phyloP scores from a whole-genome alignment of 2,888 invertebrate genomes.

The Perizoma flavofasciatum region DNA sequence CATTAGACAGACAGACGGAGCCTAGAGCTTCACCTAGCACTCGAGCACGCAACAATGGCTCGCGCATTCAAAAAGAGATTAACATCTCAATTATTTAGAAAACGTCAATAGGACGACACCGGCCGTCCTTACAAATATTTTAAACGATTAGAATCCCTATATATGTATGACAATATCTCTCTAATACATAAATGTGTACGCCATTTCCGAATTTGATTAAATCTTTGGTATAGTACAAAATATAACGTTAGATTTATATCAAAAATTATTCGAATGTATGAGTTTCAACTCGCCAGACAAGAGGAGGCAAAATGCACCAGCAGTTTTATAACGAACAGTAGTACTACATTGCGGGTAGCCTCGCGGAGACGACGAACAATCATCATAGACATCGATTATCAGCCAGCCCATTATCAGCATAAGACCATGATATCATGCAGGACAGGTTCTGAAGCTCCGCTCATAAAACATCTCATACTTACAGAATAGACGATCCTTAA shows the following conservation, averaged over 20 bases:
- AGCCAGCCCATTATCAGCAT: no score
- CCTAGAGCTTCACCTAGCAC: background rate
- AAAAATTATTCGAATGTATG: slow-evolving; percentile 37
- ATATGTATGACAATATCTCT: slow-evolving; percentile 32
- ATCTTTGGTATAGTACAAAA: slow-evolving; percentile 59
- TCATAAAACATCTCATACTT: slow-evolving; percentile 4
- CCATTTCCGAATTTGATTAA: slow-evolving; percentile 54
- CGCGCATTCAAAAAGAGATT: slow-evolving; percentile 24
- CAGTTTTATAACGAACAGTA: background rate
- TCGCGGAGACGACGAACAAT: no score
- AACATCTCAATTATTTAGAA: slow-evolving; percentile 26
- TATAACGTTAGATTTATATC: slow-evolving; percentile 39
- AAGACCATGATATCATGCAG: background rate
- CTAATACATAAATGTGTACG: slow-evolving; percentile 38
- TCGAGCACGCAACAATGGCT: slow-evolving; percentile 18
- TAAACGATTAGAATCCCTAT: slow-evolving; percentile 21
- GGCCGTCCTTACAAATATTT: slow-evolving; percentile 24
- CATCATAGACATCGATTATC: no score
- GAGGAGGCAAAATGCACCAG: slow-evolving; percentile 26
- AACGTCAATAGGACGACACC: slow-evolving; percentile 28
- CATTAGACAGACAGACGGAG: slow-evolving; percentile 9
- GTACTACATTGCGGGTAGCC: no score
- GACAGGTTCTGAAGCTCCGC: background rate
- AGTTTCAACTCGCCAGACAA: slow-evolving; percentile 26
- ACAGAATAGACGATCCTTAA: slow-evolving; percentile 7